These are phyloP conservation scores for Parnassius mnemosyne DNA, from an alignment of 2,888 invertebrate genomes.

Conservation along the genomic window DNA sequence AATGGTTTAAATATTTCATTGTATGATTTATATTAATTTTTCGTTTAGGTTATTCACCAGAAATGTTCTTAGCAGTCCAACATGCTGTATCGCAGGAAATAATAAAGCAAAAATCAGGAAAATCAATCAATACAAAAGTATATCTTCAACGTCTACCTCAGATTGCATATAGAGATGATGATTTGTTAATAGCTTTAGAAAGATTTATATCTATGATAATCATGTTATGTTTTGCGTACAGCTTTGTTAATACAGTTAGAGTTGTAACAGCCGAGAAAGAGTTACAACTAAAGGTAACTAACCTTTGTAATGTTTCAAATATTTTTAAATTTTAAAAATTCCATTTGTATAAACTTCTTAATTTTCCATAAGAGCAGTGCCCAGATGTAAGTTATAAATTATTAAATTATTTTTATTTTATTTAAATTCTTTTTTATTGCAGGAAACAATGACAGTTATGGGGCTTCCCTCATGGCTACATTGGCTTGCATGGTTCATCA, in stretches of 20 bases:
- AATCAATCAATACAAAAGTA: slow-evolving; percentile 60
- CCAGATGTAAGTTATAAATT: too few species aligned
- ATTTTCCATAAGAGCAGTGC: too few species aligned
- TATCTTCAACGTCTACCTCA: slow-evolving; percentile 86
- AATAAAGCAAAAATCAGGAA: slow-evolving; percentile 62
- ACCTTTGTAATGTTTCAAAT: too few species aligned
- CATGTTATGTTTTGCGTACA: slow-evolving; percentile 90
- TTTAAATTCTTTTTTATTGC: slow-evolving; percentile 28
- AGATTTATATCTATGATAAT: slow-evolving; percentile 88
- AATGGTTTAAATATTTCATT: too few species aligned
- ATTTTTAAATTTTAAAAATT: neutral
- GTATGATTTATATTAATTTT: neutral
- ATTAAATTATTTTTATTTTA: too few species aligned
- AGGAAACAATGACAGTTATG: slow-evolving; percentile 97
- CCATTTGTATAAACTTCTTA: neutral
- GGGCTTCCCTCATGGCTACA: slow-evolving; percentile 91
- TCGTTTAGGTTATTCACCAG: slow-evolving; percentile 64
- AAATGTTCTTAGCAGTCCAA: slow-evolving; percentile 70
- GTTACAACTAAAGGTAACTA: slow-evolving; percentile 83
- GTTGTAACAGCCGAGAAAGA: slow-evolving; percentile 89
- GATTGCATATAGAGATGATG: slow-evolving; percentile 85
- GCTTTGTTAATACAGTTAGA: slow-evolving; percentile 89
- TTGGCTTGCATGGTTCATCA: slow-evolving; percentile 93
- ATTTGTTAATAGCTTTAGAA: slow-evolving; percentile 84
- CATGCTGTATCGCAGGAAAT: slow-evolving; percentile 69